Percentiles rank a stretch among this genome's conserved stretches.
These are phyloP conservation scores for Euura saliciscinereae DNA, from an alignment of 1,140 invertebrate genomes.

Conservation along the genomic window DNA sequence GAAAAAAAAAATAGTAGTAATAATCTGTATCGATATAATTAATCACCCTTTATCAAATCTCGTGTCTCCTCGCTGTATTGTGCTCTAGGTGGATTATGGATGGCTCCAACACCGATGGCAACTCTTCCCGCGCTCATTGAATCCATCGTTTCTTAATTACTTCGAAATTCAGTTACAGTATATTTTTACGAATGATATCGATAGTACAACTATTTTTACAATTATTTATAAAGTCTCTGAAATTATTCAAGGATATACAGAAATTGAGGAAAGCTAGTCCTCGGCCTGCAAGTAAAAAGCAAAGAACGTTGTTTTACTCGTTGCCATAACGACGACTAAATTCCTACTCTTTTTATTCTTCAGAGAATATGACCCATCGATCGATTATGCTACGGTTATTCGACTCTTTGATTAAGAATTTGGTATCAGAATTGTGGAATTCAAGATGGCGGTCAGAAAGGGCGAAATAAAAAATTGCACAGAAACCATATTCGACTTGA, in stretches of 20 bases:
- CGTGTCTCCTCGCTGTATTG: conserved; percentile 56
- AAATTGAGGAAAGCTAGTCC: too few relatives aligned
- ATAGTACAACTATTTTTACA: too few relatives aligned
- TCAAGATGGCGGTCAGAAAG: neutral
- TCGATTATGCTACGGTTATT: neutral
- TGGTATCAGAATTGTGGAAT: neutral
- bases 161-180: neutral
- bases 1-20: too few relatives aligned
- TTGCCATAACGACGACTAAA: too few relatives aligned
- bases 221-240: too few relatives aligned
- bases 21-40: too few relatives aligned
- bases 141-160: neutral
- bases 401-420: neutral
- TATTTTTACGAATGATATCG: too few relatives aligned
- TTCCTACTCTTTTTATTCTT: too few relatives aligned
- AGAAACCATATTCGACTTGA: neutral
- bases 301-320: too few relatives aligned
- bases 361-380: too few relatives aligned
- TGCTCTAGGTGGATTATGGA: conserved; percentile 50
- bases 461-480: neutral
- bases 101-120: conserved; percentile 45
- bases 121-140: conserved; percentile 42
- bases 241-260: neutral
- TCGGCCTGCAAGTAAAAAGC: too few relatives aligned
- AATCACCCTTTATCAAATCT: conserved; percentile 50